Evolutionary conservation across 2,113 vertebrate species (phyloP), one percentile per base, ranked within the genome.

Genomic region (Passer montanus): DNA sequence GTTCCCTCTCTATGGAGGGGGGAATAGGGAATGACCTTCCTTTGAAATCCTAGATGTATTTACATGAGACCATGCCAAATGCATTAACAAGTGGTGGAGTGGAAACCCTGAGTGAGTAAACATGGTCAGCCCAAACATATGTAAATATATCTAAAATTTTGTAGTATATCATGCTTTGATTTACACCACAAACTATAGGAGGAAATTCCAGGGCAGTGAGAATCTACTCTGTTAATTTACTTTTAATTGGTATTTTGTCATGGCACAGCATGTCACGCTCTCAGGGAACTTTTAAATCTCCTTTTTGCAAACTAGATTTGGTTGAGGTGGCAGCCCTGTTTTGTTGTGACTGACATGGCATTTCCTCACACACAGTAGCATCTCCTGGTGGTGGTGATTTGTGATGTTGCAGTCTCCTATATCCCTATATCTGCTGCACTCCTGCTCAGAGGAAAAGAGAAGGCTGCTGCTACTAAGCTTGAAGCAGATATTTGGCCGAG

Each of bases 41-140:
- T 92, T 96, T 95, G 94, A 96, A 97, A 96, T 95, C 58, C 60
- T 91, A 58, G 68, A 73, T 88, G 55, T 95, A 78, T 96, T 96
- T 96, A 93, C 89, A 73, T 41, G 93, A 93, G 58, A 69, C 75
- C 64, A 47, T 79, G 92, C 78, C 95, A 95, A 93, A 91, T 82
- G 66, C 84, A 47, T 93, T 91, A 96, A 91, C 94, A 94, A 97
- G 95, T 93, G 91, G 91, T 76, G n/a, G 50, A 89, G 72, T 73
- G 69, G 84, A 93, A 96, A 89, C 94, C 94, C 90, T 16, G 66
- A 83, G 87, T 75, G 83, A 96, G 88, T 95, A 92, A 96, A 94
- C 75, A 94, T 55, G 75, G 93, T 69, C 90, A 94, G 60, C 79
- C 91, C 64, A 92, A 95, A 95, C 78, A 91, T 22, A 3, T 68